Conservation (phyloP, 2,888 invertebrate species). For the Tiliacea citrago region DNA sequence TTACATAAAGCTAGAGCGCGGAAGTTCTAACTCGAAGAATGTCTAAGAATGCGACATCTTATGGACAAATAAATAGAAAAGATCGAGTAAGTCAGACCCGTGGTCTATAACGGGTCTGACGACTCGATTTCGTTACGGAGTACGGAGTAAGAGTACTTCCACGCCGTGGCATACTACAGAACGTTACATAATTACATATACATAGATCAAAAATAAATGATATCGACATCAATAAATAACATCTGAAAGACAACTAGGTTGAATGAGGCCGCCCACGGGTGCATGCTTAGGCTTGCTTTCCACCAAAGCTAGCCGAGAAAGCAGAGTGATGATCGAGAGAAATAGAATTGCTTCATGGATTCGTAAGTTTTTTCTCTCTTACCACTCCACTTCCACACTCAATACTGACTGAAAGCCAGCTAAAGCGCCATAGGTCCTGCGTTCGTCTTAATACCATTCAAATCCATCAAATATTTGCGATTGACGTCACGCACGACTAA, state of each 20-base stretch:
- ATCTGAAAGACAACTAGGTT: neutral
- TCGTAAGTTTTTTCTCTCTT: neutral
- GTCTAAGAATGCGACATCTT: neutral
- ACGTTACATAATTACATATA: neutral
- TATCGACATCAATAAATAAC: neutral
- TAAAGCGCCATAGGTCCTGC: neutral
- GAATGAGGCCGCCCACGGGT: neutral
- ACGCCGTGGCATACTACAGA: neutral
- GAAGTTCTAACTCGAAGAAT: slow-evolving; percentile 3
- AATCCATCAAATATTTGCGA: neutral
- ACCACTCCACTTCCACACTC: neutral
- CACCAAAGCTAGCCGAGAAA: neutral
- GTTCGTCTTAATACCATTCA: neutral
- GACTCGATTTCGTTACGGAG: no score
- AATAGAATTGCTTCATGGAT: neutral
- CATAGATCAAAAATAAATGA: neutral
- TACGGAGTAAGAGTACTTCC: neutral
- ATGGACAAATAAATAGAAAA: neutral
- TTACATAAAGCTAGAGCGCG: neutral
- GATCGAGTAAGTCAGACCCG: no score
- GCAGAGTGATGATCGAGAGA: neutral
- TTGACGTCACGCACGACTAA: neutral
- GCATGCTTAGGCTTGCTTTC: neutral
- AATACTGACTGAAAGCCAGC: neutral
- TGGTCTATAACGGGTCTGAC: no score